Base-by-base conservation (phyloP, 2,797 vertebrate genomes). In the Argyrosomus regius region DNA sequence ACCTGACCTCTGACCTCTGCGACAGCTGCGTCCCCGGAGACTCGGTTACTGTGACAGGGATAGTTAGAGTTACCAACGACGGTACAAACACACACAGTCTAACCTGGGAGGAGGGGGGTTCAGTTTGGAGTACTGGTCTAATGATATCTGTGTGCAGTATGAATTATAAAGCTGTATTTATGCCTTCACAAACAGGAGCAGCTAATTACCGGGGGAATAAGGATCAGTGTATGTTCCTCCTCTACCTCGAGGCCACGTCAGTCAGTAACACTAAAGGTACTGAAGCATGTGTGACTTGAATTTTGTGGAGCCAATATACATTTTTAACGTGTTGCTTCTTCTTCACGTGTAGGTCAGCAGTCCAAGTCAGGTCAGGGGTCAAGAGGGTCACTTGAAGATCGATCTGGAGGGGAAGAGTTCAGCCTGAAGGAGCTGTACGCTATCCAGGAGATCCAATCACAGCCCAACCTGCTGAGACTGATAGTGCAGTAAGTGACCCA, bases 11-110 rank as follows among this genome's bases (percentile, higher is more conserved):
- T 3, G 98, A 99, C 77, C 96, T 99, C 6, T 98, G 98, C 77
- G 98, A 99, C 93, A 98, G 97, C 92, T 98, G 97, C 75, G 97
- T 99, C 17, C 98, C 98, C 0, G 98, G 98, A 82, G 98, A 99
- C 91, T 95, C 95, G 0, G 96, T 99, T 43, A 98, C 97, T 0
- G 77, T 99, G 63, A 96, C 96, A 0, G 98, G 98, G 17, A 93
- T 96, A 41, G 97, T 99, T 43, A 95, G 98, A 93, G 98, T 99
- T 28, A 95, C 95, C 4, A 98, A 93, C 71, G 97, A 98, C 87
- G 97, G 98, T 98, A 93, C 41, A 24, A 20, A 59, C 35, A 59
- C 12, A 75, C 61, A 64, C 14, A 39, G 13, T 67, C 14, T 65
- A 3, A 41, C 54, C 2, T 22, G 7, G 13, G 20, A 16, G 10